These are phyloP conservation scores for Arrhamphus sclerolepis DNA, from an alignment of 2,797 vertebrate species.

Conservation along the genomic window DNA sequence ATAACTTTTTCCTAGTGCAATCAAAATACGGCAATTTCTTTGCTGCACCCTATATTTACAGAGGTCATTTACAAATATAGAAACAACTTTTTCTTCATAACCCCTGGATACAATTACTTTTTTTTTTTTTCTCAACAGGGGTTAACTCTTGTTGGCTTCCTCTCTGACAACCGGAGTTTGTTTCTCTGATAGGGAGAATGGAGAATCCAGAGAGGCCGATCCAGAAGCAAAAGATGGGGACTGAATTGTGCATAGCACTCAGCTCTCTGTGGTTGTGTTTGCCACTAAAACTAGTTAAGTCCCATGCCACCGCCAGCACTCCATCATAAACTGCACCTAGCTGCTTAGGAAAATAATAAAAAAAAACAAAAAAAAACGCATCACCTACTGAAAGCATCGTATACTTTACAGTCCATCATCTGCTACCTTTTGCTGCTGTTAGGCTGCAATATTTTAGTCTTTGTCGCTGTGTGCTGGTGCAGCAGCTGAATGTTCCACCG, in stretches of 20 bases:
- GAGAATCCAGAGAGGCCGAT: slow-evolving; percentile 23
- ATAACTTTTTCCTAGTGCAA: too few relatives aligned
- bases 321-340: slow-evolving; percentile 15
- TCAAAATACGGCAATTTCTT: too few relatives aligned
- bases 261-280: slow-evolving; percentile 25
- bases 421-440: slow-evolving; percentile 6
- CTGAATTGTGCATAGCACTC: slow-evolving; percentile 29
- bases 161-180: slow-evolving; percentile 1
- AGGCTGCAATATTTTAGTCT: slow-evolving; percentile 3
- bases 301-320: slow-evolving; percentile 11
- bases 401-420: slow-evolving; percentile 21
- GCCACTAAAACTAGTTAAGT: slow-evolving; percentile 38
- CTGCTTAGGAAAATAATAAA: slow-evolving; percentile 24
- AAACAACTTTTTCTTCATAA: neutral
- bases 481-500: neutral
- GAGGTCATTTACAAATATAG: too few relatives aligned
- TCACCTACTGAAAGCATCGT: slow-evolving; percentile 2
- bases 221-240: slow-evolving; percentile 19
- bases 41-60: too few relatives aligned
- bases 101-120: too few relatives aligned
- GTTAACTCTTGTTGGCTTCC: neutral
- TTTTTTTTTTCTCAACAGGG: too few relatives aligned
- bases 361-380: too few relatives aligned
- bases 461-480: neutral
- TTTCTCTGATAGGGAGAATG: neutral